Conservation (phyloP, 2,888 invertebrate species). For the Orchesella flavescens region DNA sequence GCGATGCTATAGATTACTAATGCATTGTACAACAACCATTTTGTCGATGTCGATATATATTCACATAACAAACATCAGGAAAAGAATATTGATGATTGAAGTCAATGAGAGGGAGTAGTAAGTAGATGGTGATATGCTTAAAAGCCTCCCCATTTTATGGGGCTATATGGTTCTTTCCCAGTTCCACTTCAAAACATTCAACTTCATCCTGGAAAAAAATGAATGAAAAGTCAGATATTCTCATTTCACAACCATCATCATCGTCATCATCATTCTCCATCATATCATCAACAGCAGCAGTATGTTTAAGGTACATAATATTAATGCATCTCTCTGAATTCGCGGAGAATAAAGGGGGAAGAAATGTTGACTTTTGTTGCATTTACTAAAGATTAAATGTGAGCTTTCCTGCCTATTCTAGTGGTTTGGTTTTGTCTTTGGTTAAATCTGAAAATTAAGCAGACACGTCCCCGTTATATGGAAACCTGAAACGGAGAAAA, state of each 20-base stretch:
- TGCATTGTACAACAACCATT: conserved; percentile 10
- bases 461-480: neutral
- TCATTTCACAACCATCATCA: conserved; percentile 13
- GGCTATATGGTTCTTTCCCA: conserved; percentile 22
- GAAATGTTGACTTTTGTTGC: conserved; percentile 31
- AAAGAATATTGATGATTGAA: neutral
- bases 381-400: conserved; percentile 50
- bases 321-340: neutral
- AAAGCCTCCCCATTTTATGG: conserved; percentile 32
- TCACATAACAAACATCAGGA: too few relatives aligned
- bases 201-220: conserved; percentile 17
- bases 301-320: neutral
- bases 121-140: conserved; percentile 46
- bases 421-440: conserved; percentile 45
- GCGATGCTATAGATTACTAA: conserved; percentile 46
- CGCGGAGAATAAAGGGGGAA: conserved; percentile 6
- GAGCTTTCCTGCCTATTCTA: conserved; percentile 21
- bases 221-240: conserved; percentile 29
- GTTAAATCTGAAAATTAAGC: conserved; percentile 19
- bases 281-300: conserved; percentile 17
- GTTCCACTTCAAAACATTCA: conserved; percentile 50
- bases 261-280: conserved; percentile 12
- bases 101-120: neutral
- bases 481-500: conserved; percentile 28
- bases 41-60: neutral